phyloP scores from a whole-genome alignment of 2,797 vertebrate genomes.

The Trachops cirrhosus region DNA sequence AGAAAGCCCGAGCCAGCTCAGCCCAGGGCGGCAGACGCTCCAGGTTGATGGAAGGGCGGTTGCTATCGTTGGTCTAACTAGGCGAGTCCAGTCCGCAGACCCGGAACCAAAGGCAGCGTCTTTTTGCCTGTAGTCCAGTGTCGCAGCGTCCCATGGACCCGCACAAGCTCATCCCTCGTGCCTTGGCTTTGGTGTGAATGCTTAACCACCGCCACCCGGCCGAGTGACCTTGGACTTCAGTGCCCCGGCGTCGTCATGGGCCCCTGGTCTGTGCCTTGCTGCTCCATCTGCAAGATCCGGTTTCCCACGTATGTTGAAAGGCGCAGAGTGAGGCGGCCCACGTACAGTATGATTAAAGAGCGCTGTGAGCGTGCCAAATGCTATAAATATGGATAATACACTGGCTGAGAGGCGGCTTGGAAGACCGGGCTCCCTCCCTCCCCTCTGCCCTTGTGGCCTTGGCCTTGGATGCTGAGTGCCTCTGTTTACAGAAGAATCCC shows the following conservation, averaged over 20 bases:
- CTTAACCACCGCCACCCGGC: too few species aligned
- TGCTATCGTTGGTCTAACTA: rapidly evolving
- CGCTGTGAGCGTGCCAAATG: background rate
- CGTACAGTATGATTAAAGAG: conserved; percentile 41
- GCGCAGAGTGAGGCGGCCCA: conserved; percentile 27
- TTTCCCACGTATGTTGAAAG: background rate
- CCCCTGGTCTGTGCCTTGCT: background rate
- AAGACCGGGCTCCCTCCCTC: background rate
- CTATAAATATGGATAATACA: background rate
- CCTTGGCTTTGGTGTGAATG: background rate
- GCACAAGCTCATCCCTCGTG: background rate
- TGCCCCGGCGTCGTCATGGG: background rate
- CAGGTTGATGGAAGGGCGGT: background rate
- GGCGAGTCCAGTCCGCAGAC: background rate
- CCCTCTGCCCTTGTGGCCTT: background rate
- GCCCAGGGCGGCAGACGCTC: background rate
- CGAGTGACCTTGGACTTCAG: background rate
- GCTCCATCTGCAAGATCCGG: background rate
- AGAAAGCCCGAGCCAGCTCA: too few species aligned
- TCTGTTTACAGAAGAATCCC: background rate
- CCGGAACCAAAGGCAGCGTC: background rate
- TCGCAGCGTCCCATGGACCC: background rate
- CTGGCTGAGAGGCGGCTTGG: background rate
- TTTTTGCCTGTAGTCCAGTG: background rate
- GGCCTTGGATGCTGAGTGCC: background rate